These are phyloP conservation scores for Lipotes vexillifer DNA, from an alignment of 2,113 vertebrate species.

Conservation along the genomic window DNA sequence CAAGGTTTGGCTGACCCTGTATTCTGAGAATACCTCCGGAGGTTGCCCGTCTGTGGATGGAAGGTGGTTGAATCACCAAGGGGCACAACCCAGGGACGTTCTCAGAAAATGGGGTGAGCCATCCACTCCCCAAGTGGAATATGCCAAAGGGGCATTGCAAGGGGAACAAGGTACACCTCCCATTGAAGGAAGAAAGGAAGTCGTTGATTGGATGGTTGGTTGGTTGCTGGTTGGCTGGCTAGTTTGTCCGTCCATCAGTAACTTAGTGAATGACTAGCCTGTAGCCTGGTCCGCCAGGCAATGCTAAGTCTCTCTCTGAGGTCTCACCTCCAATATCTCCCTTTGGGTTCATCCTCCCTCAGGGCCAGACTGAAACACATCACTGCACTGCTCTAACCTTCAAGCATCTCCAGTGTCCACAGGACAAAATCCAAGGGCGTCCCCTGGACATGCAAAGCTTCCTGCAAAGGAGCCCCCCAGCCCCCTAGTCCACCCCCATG, in stretches of 20 bases:
- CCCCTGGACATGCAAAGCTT: background rate
- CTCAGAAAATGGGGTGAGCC: background rate
- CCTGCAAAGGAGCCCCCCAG: background rate
- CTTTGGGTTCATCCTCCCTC: background rate
- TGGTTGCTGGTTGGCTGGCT: background rate
- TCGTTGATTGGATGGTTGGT: background rate
- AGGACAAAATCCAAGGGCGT: background rate
- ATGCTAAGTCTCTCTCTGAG: background rate
- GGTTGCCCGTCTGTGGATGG: background rate
- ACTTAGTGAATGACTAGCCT: background rate
- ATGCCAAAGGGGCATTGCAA: background rate
- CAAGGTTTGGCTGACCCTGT: background rate
- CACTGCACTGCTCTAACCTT: background rate
- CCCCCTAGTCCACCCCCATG: rapidly evolving
- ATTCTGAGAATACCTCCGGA: background rate
- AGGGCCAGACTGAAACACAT: background rate
- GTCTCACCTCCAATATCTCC: background rate
- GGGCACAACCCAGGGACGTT: background rate
- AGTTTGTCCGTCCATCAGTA: background rate
- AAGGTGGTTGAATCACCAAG: background rate
- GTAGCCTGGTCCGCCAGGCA: background rate
- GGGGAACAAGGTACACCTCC: background rate
- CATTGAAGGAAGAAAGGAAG: background rate
- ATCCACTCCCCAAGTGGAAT: background rate
- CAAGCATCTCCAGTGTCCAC: background rate